Evolutionary conservation across 2,113 vertebrate species (phyloP).

Genomic region (Phyllostomus hastatus): DNA sequence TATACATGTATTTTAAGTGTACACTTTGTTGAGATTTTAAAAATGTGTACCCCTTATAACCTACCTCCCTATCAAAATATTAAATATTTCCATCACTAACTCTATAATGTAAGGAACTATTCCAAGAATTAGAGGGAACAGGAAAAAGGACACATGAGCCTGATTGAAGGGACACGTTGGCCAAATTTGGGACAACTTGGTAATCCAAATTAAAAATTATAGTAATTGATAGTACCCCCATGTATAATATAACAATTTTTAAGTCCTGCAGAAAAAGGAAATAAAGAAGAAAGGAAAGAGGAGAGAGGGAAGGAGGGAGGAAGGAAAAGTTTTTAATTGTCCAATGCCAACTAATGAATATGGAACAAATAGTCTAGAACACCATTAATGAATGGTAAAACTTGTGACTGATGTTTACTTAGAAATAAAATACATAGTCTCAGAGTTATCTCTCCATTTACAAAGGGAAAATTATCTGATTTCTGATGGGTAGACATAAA

Average conservation of each 20-base stretch:
- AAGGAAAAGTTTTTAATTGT: background rate
- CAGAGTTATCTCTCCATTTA: background rate
- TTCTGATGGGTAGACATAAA: background rate
- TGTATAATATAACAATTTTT: background rate
- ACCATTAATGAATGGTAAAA: background rate
- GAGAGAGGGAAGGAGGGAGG: background rate
- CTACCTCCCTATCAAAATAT: background rate
- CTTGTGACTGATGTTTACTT: background rate
- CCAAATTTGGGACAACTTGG: background rate
- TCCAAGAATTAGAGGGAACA: background rate
- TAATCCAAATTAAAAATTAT: background rate
- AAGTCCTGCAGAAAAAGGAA: background rate
- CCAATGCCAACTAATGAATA: background rate
- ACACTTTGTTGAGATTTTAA: background rate
- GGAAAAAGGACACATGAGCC: background rate
- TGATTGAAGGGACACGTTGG: background rate
- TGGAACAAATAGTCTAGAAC: background rate
- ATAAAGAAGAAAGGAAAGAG: background rate
- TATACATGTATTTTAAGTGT: background rate
- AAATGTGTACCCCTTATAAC: background rate
- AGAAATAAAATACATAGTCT: background rate
- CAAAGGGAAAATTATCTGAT: background rate
- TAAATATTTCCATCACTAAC: background rate
- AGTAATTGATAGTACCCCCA: background rate
- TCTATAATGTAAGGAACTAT: background rate